Base-by-base conservation (phyloP, 2,113 vertebrate species). In the Motacilla alba region DNA sequence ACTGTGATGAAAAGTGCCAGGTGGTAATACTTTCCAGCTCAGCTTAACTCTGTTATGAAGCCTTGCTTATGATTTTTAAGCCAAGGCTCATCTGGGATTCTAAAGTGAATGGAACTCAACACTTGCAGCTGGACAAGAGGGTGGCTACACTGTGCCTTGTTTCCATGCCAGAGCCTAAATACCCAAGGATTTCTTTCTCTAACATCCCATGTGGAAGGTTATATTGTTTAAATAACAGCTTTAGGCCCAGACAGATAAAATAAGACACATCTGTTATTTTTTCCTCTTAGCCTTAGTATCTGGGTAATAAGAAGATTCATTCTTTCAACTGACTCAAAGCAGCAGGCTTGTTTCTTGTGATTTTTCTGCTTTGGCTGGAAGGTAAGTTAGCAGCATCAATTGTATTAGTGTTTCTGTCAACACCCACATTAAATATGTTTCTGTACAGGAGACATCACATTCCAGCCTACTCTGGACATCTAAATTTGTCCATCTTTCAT, bases 381-480 rank as follows among this genome's bases (percentile, higher is more conserved):
- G 43, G 59, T 41, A 90, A 87, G n/a, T 64, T 94, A 84, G 44
- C 78, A 90, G 52, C 37, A 86, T 66, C 82, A 28, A 93, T 90
- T 90, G 83, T 95, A 94, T 83, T 89, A 95, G 53, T 62, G 49
- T 46, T 90, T 82, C 86, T 97, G 74, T 88, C 89, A 95, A 90
- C 70, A 94, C 76, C 85, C 95, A 87, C 90, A 60, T 55, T 67
- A 93, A 95, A 96, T 93, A 53, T 91, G 68, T 66, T 92, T 89
- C 81, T 95, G 92, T 85, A 68, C 22, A 84, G 22, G 50, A 95
- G 78, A 95, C 95, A 80, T 74, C 64, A 68, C 67, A 84, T 96
- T 89, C 35, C 74, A 95, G 82, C 76, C 91, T 89, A 96, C 43
- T 43, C 53, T 70, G 89, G 72, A 87, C 72, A 86, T 91, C 87